Percentiles rank a stretch among this genome's conserved stretches.
Evolutionary conservation across 2,113 vertebrate species (phyloP).

Genomic region (Cyrtonyx montezumae): DNA sequence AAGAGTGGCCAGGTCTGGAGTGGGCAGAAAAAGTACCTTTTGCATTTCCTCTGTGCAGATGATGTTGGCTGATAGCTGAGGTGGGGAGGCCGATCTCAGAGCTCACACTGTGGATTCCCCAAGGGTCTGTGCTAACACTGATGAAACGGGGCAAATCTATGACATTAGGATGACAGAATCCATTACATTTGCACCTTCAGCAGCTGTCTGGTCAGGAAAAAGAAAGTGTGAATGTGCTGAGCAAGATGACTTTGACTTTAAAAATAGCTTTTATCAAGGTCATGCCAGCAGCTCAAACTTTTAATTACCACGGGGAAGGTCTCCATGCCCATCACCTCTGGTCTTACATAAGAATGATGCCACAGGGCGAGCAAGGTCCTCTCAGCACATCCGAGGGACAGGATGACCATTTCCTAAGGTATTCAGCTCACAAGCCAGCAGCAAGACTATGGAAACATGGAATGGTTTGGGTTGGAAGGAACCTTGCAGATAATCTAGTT

Average conservation of each 20-base stretch:
- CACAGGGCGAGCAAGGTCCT: rapidly evolving
- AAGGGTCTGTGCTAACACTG: neutral
- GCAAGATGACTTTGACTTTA: slow-evolving; percentile 64
- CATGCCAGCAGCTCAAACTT: slow-evolving; percentile 42
- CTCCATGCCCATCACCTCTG: neutral
- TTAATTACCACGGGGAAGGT: neutral
- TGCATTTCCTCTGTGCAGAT: neutral
- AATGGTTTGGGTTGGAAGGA: neutral
- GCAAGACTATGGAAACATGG: neutral
- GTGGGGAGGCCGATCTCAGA: neutral
- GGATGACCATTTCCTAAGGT: neutral
- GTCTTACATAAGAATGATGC: neutral
- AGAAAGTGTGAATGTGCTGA: slow-evolving; percentile 76
- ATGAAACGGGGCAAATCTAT: slow-evolving; percentile 27
- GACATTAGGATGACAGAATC: slow-evolving; percentile 64
- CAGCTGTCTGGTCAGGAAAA: slow-evolving; percentile 46
- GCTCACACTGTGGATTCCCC: slow-evolving; percentile 1
- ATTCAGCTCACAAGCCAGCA: neutral
- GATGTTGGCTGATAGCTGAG: neutral
- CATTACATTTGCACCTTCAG: slow-evolving; percentile 76
- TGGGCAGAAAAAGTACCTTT: neutral
- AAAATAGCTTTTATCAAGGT: slow-evolving; percentile 54
- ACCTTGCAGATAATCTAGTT: neutral
- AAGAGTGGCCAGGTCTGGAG: too few species aligned
- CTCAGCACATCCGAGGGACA: rapidly evolving